These are phyloP conservation scores for Scophthalmus maximus DNA, from an alignment of 2,113 vertebrate genomes.

Conservation along the genomic window DNA sequence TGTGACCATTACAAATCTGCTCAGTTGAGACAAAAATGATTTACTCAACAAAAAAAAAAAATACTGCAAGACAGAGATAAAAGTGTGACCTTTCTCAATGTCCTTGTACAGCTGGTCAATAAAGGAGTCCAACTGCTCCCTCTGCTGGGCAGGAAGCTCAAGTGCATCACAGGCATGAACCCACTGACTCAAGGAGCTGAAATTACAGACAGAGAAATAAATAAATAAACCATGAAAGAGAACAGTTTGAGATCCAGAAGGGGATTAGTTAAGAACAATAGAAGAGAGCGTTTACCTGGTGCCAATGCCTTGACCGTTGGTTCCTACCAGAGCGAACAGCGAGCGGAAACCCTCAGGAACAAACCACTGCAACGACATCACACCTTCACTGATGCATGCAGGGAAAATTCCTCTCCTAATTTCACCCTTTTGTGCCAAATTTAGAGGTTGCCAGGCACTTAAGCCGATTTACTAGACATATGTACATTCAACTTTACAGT, in stretches of 20 bases:
- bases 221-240: background rate
- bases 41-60: constrained; percentile 31
- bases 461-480: too few relatives aligned
- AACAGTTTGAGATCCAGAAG: background rate
- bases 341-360: constrained; percentile 94
- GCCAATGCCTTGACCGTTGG: constrained; percentile 97
- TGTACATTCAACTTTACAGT: too few relatives aligned
- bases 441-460: background rate
- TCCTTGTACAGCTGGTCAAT: constrained; percentile 99
- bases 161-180: constrained; percentile 94
- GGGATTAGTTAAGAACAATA: background rate
- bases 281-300: constrained; percentile 86
- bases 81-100: constrained; percentile 92
- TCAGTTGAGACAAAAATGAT: constrained; percentile 18
- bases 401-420: background rate
- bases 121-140: constrained; percentile 93
- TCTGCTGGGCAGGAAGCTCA: constrained; percentile 88
- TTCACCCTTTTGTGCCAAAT: background rate
- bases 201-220: background rate
- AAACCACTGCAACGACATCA: constrained; percentile 90
- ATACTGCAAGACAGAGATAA: constrained; percentile 46
- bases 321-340: constrained; percentile 95
- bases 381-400: background rate
- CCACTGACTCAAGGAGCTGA: constrained; percentile 96
- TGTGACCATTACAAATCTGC: constrained; percentile 19